Evolutionary conservation across 2,888 invertebrate species (phyloP), one percentile per base, ranked within the genome.

Genomic region (Drosophila borborema): DNA sequence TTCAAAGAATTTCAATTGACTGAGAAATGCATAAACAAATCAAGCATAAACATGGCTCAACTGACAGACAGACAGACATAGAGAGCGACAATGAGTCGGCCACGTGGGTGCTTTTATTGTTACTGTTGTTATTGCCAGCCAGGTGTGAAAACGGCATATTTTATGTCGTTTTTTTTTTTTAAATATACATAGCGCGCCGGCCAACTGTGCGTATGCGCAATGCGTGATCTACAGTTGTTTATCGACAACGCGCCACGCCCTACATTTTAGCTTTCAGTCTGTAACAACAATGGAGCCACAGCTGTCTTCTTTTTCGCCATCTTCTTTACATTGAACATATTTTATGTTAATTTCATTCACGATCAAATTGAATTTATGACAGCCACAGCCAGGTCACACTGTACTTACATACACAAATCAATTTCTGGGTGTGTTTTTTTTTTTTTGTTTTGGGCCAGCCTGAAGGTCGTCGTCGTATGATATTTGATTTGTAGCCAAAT

Each of bases 1-100:
- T 80, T 41, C 55, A 55, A 80, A 74, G 87, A 90, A 89, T 91
- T 90, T 89, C 89, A 91, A 89, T 89, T 81, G 82, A 80, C 86
- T 86, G 85, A 83, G 79, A 89, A 83, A 84, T 77, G 75, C 69
- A 78, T 85, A 89, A 89, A 86, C 86, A 86, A 87, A 88, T 88
- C 81, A 73, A 77, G 76, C 74, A 72, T 72, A 84, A 81, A 77
- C 78, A 85, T 64, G 63, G 66, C 69, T 48, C 38, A 54, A 36
- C 65, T 58, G 51, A 60, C 64, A 58, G 18, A 20, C 45, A 20
- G 28, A 20, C 36, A 20, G 31, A 34, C 45, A 20, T 23, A 18
- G 16, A n/a, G 16, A 23, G 54, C 45, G 54, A 54, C 38, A 20
- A 45, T 46, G 0, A 46, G 72, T 51, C 56, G 64, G 69, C 71